phyloP scores from a whole-genome alignment of 2,888 invertebrate species.

The Andricus quercusramuli region DNA sequence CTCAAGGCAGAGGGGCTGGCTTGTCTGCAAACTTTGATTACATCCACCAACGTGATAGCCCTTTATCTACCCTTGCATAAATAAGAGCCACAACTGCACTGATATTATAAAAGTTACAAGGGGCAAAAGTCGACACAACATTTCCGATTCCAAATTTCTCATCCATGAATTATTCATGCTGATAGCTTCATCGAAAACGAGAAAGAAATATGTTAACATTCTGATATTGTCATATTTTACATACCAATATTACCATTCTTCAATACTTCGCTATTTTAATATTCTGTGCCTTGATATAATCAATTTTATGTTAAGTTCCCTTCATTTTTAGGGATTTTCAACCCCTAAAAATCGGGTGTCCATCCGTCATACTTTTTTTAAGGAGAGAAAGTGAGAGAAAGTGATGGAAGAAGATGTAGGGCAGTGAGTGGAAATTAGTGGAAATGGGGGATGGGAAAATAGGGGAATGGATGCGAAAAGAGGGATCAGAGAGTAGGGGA shows the following conservation, averaged over 20 bases:
- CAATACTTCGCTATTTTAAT: not conserved
- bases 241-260: not conserved
- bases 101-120: conserved; percentile 41
- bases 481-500: too few species aligned
- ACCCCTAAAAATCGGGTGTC: too few species aligned
- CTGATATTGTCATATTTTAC: conserved; percentile 16
- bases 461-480: too few species aligned
- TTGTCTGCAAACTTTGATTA: conserved; percentile 75
- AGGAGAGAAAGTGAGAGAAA: too few species aligned
- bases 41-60: conserved; percentile 63
- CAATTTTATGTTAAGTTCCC: not conserved
- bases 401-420: too few species aligned
- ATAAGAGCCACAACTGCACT: conserved; percentile 37
- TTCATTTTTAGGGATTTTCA: not conserved
- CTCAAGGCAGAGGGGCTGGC: conserved; percentile 57
- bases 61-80: conserved; percentile 50
- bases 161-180: conserved; percentile 25
- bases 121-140: conserved; percentile 27
- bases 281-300: not conserved
- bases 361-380: too few species aligned
- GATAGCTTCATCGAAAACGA: conserved; percentile 3
- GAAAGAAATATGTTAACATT: conserved; percentile 19
- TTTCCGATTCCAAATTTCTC: conserved; percentile 17
- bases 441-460: too few species aligned
- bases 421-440: too few species aligned